Evolutionary conservation across 2,797 vertebrate species (phyloP), one percentile per base, ranked within the genome.

Genomic region (Pygocentrus nattereri): DNA sequence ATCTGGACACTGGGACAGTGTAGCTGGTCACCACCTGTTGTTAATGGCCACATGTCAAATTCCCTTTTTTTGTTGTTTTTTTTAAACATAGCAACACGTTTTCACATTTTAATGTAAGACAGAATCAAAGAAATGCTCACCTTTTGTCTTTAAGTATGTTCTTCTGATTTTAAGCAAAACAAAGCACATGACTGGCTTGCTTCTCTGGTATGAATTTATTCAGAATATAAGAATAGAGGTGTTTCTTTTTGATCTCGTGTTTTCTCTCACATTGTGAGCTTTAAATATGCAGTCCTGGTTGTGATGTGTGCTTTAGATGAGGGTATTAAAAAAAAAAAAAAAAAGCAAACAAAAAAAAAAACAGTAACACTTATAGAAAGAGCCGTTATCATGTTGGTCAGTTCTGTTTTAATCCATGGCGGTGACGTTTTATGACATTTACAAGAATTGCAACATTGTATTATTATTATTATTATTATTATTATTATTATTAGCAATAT

Each of bases 401-500:
- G 12, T 30, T 79, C 62, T 69, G 62, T 76, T 62, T n/a, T 64
- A 68, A 77, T 74, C 58, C 52, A 13, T 59, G 50, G 76, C 71
- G 70, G 8, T 80, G 56, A 64, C 47, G n/a, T n/a, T n/a, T n/a
- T n/a, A n/a, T n/a, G n/a, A n/a, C n/a, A n/a, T n/a, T n/a, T n/a
- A 59, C 69, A 62, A 64, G 18, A 78, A 72, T 50, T 84, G 38
- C 52, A 75, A 75, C 62, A 65, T 72, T 74, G n/a, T 58, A 75
- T 61, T 59, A 58, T 59, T 27, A 27, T 70, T 30, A 34, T 34
- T 52, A 54, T 47, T 50, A 80, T 56, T 76, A 64, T 64, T 65
- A 76, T 64, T 76, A 47, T 64, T 54, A 52, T 71, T 50, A 50
- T 49, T 62, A 82, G 80, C 80, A 76, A 77, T 77, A 77, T 82